Conservation (phyloP, 2,888 invertebrate species). For the Andrena bucephala region DNA sequence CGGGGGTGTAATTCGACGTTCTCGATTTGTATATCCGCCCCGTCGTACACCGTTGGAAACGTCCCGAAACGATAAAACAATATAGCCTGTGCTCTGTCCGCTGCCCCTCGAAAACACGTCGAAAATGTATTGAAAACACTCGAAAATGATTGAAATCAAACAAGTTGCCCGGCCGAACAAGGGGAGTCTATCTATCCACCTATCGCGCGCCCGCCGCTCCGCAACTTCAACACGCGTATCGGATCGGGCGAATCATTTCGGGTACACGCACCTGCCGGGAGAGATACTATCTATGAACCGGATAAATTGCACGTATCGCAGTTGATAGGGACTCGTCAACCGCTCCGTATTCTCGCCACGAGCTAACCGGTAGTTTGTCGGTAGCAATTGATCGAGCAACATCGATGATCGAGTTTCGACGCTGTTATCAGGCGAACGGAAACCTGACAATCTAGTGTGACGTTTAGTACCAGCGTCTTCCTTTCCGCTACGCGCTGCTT, state of each 20-base stretch:
- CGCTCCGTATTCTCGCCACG: constrained; percentile 43
- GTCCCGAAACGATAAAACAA: constrained; percentile 70
- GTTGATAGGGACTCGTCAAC: constrained; percentile 34
- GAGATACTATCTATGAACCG: constrained; percentile 60
- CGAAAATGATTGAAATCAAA: constrained; percentile 74
- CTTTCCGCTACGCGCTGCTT: too few relatives aligned
- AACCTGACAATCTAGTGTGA: neutral
- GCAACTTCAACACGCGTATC: constrained; percentile 22
- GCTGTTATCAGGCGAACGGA: neutral
- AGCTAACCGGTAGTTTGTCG: constrained; percentile 33
- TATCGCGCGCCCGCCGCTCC: neutral
- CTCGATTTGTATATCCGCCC: constrained; percentile 64
- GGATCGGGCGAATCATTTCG: constrained; percentile 57
- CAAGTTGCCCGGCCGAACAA: constrained; percentile 61
- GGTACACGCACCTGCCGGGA: constrained; percentile 37
- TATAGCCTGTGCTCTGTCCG: constrained; percentile 47
- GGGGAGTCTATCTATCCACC: constrained; percentile 54
- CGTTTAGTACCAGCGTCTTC: too few relatives aligned
- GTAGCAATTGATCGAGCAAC: neutral
- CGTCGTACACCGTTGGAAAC: constrained; percentile 60
- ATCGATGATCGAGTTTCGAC: neutral
- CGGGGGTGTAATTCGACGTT: constrained; percentile 59
- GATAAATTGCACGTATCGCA: constrained; percentile 59
- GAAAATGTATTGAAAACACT: constrained; percentile 73
- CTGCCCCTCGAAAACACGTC: constrained; percentile 60